Conservation (phyloP, 2,797 vertebrate species). For the Enteromius fasciolatus region DNA sequence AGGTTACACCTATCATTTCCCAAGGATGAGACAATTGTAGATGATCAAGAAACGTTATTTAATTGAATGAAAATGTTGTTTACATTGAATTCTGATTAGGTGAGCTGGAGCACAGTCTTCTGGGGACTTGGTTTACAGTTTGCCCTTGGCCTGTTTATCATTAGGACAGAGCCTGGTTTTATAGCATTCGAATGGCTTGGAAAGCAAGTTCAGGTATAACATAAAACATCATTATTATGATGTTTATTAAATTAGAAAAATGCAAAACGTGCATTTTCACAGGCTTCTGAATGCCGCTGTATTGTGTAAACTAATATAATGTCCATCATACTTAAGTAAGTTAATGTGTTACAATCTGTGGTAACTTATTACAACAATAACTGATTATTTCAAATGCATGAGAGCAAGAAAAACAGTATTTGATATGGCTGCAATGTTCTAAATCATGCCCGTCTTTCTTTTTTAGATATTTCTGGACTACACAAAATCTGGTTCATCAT, state of each 20-base stretch:
- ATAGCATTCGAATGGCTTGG: conserved; percentile 90
- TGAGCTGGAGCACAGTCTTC: conserved; percentile 86
- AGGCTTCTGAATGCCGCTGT: not conserved
- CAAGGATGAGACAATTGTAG: conserved; percentile 45
- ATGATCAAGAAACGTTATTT: not conserved
- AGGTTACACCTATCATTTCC: conserved; percentile 46
- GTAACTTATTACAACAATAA: conserved; percentile 4
- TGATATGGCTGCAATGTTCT: not conserved
- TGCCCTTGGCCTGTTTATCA: conserved; percentile 86
- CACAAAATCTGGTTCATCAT: conserved; percentile 84
- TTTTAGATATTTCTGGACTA: conserved; percentile 88
- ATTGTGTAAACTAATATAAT: not conserved
- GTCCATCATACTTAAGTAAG: not conserved
- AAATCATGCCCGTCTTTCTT: not conserved
- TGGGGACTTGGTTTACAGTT: conserved; percentile 94
- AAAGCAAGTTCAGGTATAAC: conserved; percentile 87
- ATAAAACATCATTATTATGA: not conserved
- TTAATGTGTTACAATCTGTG: conserved; percentile 31
- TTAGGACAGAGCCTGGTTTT: conserved; percentile 87
- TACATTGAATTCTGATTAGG: conserved; percentile 71
- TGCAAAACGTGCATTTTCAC: not conserved
- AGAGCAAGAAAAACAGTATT: not conserved
- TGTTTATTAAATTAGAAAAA: not conserved
- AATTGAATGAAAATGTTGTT: not conserved
- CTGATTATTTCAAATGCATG: not conserved